Evolutionary conservation across 2,888 invertebrate genomes (phyloP).

Genomic region (Heliconius ismenius): DNA sequence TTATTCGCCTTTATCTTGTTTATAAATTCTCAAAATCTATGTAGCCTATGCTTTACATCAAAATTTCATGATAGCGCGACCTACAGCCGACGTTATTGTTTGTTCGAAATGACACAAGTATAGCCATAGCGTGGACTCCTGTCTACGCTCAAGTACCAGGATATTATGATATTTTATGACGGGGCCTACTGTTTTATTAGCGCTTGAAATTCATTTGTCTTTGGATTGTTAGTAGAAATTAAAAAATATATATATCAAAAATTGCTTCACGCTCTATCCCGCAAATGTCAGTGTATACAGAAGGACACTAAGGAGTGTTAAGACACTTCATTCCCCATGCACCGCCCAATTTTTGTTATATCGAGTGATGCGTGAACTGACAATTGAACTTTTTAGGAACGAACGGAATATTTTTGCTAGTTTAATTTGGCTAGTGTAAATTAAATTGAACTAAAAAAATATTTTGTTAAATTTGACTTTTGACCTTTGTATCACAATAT

Average conservation of each 20-base stretch:
- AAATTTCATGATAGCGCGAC: constrained; percentile 6
- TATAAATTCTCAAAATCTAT: background rate
- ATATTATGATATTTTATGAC: constrained; percentile 4
- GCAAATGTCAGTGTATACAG: background rate
- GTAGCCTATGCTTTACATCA: background rate
- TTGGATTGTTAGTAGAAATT: background rate
- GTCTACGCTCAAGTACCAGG: constrained; percentile 13
- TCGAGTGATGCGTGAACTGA: no score
- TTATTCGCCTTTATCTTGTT: background rate
- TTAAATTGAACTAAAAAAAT: no score
- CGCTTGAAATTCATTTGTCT: background rate
- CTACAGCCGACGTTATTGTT: constrained; percentile 11
- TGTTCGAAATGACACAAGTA: constrained; percentile 2
- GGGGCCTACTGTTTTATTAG: background rate
- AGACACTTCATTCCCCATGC: no score
- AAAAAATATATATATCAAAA: background rate
- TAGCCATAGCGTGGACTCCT: background rate
- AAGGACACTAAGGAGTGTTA: background rate
- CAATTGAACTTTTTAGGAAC: no score
- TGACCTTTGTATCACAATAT: no score
- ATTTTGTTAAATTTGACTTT: no score
- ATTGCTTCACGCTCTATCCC: background rate
- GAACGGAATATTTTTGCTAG: no score
- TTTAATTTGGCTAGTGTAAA: no score
- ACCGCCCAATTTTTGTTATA: no score